Percentiles rank a stretch among this genome's conserved stretches.
Evolutionary conservation across 2,113 vertebrate genomes (phyloP).

Genomic region (Leptocoma aspasia): DNA sequence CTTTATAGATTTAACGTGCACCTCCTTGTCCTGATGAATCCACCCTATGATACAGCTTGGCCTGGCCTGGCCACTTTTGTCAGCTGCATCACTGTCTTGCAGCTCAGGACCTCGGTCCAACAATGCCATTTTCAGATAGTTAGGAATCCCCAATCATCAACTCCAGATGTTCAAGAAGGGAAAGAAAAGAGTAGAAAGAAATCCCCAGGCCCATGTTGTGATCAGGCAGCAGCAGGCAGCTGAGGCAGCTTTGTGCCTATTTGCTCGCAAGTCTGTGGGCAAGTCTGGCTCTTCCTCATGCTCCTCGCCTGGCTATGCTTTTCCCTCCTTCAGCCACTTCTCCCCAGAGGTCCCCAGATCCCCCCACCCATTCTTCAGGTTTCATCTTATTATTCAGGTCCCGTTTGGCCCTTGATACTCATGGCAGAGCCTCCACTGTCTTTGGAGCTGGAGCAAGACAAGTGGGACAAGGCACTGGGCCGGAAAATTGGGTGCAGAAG

Average conservation of each 20-base stretch:
- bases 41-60: neutral
- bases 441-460: conserved; percentile 44
- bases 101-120: neutral
- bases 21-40: neutral
- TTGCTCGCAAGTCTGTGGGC: neutral
- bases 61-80: neutral
- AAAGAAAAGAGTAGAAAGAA: neutral
- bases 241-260: neutral
- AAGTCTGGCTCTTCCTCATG: neutral
- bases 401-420: neutral
- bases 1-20: neutral
- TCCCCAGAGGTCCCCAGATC: neutral
- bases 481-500: conserved; percentile 73
- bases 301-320: neutral
- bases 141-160: neutral
- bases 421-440: conserved; percentile 5
- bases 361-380: neutral
- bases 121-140: rapidly evolving
- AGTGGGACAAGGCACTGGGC: conserved; percentile 67
- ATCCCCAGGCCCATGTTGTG: neutral
- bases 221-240: neutral
- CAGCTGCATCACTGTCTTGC: neutral
- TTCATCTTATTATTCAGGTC: conserved; percentile 51
- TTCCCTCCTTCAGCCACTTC: neutral
- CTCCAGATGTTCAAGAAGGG: neutral